Percentiles rank a stretch among this genome's conserved stretches.
These are phyloP conservation scores for Dysmachus trigonus DNA, from an alignment of 2,888 invertebrate genomes.

Conservation along the genomic window DNA sequence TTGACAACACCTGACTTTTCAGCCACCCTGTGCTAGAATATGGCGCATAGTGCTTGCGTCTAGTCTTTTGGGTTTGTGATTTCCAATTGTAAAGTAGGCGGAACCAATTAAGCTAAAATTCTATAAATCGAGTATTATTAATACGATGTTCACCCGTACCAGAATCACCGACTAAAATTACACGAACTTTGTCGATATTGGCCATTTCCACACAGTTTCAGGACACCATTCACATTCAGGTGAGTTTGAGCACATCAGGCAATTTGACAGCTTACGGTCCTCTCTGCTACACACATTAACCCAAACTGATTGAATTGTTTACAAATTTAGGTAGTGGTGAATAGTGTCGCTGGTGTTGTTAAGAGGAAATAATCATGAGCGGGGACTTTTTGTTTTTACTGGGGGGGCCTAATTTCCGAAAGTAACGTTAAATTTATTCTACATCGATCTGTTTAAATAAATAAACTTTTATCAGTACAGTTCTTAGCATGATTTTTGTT, in stretches of 20 bases:
- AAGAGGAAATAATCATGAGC: not conserved
- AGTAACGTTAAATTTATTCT: not conserved
- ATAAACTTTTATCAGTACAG: not conserved
- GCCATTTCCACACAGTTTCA: constrained; percentile 68
- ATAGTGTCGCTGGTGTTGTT: constrained; percentile 37
- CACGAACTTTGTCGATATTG: constrained; percentile 87
- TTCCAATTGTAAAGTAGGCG: not conserved
- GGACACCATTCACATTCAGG: constrained; percentile 26
- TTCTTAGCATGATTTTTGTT: not conserved
- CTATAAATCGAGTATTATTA: not conserved
- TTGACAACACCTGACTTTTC: constrained; percentile 4
- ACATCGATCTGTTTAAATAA: not conserved
- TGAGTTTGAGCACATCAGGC: constrained; percentile 35
- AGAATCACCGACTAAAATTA: constrained; percentile 91
- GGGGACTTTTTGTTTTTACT: constrained; percentile 2
- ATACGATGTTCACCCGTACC: constrained; percentile 67
- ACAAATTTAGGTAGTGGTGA: constrained; percentile 26
- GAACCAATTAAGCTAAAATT: not conserved
- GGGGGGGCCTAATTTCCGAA: not conserved
- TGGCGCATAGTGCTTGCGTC: constrained; percentile 47
- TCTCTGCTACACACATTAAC: constrained; percentile 25
- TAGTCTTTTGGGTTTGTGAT: constrained; percentile 18
- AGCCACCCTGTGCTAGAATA: constrained; percentile 42
- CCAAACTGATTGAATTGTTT: constrained; percentile 29
- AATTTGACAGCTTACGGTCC: constrained; percentile 41